phyloP scores from a whole-genome alignment of 2,888 invertebrate genomes.

The Volucella zonaria region DNA sequence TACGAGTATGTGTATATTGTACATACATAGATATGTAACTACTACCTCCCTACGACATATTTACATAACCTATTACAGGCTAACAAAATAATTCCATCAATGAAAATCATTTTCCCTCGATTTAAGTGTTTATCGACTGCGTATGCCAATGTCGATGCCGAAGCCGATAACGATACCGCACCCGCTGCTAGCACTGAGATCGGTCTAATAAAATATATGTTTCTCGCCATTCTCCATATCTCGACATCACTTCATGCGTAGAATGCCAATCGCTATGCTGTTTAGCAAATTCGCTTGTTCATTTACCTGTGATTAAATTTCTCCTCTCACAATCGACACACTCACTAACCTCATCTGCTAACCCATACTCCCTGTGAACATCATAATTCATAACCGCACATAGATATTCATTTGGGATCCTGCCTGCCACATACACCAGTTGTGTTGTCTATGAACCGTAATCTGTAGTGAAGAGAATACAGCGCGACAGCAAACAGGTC shows the following conservation, averaged over 20 bases:
- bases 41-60: conserved; percentile 2
- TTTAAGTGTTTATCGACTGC: conserved; percentile 37
- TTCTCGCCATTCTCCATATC: background rate
- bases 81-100: conserved; percentile 52
- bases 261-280: conserved; percentile 51
- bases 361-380: conserved; percentile 4
- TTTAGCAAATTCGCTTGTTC: conserved; percentile 60
- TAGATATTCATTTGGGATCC: conserved; percentile 55
- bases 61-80: background rate
- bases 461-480: conserved; percentile 33
- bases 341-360: too few relatives aligned
- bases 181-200: background rate
- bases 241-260: conserved; percentile 8
- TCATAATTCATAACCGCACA: conserved; percentile 60
- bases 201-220: conserved; percentile 26
- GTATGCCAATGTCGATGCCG: background rate
- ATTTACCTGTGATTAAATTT: conserved; percentile 62
- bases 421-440: conserved; percentile 35
- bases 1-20: too few relatives aligned
- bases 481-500: conserved; percentile 53
- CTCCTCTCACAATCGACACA: background rate
- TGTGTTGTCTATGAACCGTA: conserved; percentile 42
- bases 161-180: too few relatives aligned
- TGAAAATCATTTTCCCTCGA: conserved; percentile 40
- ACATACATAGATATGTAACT: too few relatives aligned